These are phyloP conservation scores for Cyaniris semiargus DNA, from an alignment of 2,888 invertebrate genomes.

Conservation along the genomic window DNA sequence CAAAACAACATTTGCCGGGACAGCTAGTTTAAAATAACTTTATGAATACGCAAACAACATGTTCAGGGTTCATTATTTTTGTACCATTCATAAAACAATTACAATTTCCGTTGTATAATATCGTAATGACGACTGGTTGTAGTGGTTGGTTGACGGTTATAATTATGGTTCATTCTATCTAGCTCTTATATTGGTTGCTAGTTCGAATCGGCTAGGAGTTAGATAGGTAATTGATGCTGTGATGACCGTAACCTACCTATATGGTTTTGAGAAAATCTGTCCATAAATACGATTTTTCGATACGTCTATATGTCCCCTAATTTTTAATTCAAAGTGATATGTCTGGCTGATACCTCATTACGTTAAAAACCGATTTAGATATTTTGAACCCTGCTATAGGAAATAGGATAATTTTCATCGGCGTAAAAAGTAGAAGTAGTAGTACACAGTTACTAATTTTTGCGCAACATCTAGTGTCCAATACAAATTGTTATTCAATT, in stretches of 20 bases:
- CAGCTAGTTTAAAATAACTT: not conserved
- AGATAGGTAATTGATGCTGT: no score
- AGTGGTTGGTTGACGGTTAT: not conserved
- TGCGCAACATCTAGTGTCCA: not conserved
- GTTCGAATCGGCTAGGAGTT: not conserved
- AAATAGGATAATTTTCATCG: no score
- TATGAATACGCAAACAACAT: not conserved
- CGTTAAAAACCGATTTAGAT: no score
- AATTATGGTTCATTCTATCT: not conserved
- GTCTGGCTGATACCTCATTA: no score
- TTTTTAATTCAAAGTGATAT: no score
- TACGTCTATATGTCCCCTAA: no score
- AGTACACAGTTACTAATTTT: not conserved
- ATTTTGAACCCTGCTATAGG: no score
- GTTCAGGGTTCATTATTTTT: not conserved
- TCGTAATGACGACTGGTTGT: not conserved
- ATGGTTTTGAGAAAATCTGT: no score
- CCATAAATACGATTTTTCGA: no score
- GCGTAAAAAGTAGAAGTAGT: no score
- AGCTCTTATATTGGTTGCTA: not conserved
- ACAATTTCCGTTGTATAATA: not conserved
- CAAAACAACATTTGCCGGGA: no score
- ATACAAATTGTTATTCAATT: not conserved
- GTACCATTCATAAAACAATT: not conserved
- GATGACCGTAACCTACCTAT: no score